A percentile compares a stretch with the other conserved stretches of the same genome.
Conservation (phyloP, 2,888 invertebrate species). For the Trissonchulus sp. region DNA sequence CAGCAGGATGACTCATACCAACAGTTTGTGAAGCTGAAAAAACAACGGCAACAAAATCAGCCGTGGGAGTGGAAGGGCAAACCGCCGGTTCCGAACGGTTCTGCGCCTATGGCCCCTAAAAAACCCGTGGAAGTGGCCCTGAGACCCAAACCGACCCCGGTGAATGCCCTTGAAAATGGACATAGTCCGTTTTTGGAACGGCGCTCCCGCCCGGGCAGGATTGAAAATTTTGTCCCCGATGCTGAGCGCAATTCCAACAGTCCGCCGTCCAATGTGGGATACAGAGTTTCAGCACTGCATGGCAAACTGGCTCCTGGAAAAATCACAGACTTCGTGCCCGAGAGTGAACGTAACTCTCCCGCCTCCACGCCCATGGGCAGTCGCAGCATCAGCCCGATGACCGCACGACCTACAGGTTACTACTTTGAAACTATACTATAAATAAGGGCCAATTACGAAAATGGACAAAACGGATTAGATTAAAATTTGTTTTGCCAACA, state of each 20-base stretch:
- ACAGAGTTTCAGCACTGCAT: slow-evolving; percentile 24
- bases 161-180: not conserved
- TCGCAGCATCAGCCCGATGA: too few species aligned
- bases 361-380: not conserved
- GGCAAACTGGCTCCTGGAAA: slow-evolving; percentile 42
- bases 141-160: not conserved
- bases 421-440: too few species aligned
- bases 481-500: too few species aligned
- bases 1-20: not conserved
- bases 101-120: too few species aligned
- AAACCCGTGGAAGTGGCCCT: too few species aligned
- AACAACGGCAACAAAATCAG: not conserved
- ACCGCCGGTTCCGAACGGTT: too few species aligned
- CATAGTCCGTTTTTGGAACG: not conserved
- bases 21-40: not conserved
- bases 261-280: not conserved
- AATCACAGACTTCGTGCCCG: slow-evolving; percentile 47
- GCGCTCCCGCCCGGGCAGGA: not conserved
- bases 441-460: too few species aligned
- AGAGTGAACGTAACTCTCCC: slow-evolving; percentile 33
- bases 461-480: too few species aligned
- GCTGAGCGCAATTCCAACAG: not conserved
- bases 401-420: too few species aligned
- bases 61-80: not conserved
- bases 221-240: not conserved